A percentile compares a stretch with the other conserved stretches of the same genome.
Conservation (phyloP, 2,888 invertebrate genomes). For the Apodemia mormo region DNA sequence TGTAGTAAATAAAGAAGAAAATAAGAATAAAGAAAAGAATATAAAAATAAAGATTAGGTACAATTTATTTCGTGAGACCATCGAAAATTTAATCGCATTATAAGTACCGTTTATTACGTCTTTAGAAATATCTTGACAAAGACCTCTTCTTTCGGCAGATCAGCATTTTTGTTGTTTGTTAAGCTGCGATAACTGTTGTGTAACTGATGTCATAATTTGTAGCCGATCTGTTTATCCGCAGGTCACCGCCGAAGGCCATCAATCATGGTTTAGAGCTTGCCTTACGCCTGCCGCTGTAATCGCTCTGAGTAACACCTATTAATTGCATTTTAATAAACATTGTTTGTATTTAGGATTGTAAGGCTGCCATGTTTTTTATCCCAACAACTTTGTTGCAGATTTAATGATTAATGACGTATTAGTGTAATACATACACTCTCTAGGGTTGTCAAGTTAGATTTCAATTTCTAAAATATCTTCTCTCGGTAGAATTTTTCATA, state of each 20-base stretch:
- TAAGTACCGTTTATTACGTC: not conserved
- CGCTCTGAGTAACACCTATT: not conserved
- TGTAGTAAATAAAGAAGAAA: too few species aligned
- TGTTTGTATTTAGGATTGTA: not conserved
- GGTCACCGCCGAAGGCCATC: not conserved
- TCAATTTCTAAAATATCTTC: too few species aligned
- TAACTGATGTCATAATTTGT: constrained; percentile 14
- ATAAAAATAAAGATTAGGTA: too few species aligned
- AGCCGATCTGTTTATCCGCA: not conserved
- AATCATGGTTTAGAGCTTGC: constrained; percentile 5
- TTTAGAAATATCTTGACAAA: not conserved
- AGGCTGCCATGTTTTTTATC: not conserved
- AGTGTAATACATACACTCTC: not conserved
- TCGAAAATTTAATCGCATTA: not conserved
- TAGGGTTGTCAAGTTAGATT: too few species aligned
- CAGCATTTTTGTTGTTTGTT: not conserved
- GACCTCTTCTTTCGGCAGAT: not conserved
- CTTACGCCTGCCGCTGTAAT: not conserved
- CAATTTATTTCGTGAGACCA: too few species aligned
- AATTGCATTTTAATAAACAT: constrained; percentile 11
- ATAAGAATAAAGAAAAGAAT: too few species aligned
- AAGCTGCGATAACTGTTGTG: not conserved
- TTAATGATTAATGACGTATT: not conserved
- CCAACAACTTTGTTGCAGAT: not conserved
- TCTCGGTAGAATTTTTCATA: too few species aligned